Conservation (phyloP, 2,888 invertebrate genomes). For the Lordiphosa fenestrarum region DNA sequence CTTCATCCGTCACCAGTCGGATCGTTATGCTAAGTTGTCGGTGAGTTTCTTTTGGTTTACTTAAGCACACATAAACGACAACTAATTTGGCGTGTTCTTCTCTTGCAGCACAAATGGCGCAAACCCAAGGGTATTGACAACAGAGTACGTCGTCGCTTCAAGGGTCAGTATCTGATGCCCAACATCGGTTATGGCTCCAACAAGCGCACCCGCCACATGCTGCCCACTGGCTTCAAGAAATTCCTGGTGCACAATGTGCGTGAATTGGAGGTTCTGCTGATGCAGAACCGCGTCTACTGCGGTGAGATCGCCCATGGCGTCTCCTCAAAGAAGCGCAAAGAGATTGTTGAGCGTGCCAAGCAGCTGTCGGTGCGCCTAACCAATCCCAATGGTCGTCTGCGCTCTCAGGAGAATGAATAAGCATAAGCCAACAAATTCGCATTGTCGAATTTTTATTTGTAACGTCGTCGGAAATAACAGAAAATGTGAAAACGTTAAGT, state of each 20-base stretch:
- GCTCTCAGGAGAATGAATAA: conserved; percentile 99
- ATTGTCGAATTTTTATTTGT: conserved; percentile 56
- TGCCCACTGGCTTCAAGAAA: conserved; percentile 98
- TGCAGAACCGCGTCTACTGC: conserved; percentile 98
- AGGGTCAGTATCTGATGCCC: conserved; percentile 99
- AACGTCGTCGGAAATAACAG: conserved; percentile 66
- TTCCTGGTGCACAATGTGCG: conserved; percentile 94
- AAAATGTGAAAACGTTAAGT: conserved; percentile 45
- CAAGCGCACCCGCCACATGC: conserved; percentile 96
- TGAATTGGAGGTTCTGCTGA: conserved; percentile 98
- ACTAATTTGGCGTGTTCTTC: conserved; percentile 2
- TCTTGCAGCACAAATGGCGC: conserved; percentile 94
- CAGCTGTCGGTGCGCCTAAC: conserved; percentile 97
- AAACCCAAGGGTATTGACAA: conserved; percentile 99
- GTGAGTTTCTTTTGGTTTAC: conserved; percentile 80
- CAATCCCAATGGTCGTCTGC: conserved; percentile 96
- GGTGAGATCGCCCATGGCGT: conserved; percentile 99
- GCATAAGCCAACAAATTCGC: conserved; percentile 43
- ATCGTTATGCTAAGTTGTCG: conserved; percentile 97
- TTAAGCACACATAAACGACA: conserved; percentile 3
- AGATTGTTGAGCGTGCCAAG: conserved; percentile 97
- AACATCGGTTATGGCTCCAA: conserved; percentile 99
- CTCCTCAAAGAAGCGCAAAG: conserved; percentile 97
- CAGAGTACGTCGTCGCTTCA: conserved; percentile 98
- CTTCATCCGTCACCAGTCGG: conserved; percentile 99